Evolutionary conservation across 2,113 vertebrate genomes (phyloP).

Genomic region (Brachionichthys hirsutus): DNA sequence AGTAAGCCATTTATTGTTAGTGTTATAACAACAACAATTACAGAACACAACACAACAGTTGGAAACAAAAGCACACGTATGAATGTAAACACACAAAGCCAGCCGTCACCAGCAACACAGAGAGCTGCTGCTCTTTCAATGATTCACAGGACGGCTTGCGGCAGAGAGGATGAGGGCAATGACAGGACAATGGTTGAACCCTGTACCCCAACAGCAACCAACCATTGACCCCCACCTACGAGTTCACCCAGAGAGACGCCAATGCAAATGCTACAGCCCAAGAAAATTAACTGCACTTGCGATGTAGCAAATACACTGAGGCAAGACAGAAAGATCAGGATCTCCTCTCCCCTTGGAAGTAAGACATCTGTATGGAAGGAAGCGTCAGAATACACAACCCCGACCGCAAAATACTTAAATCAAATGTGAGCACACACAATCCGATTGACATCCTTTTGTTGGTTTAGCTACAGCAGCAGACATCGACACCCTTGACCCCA

Average conservation of each 20-base stretch:
- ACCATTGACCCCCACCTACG: background rate
- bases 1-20: background rate
- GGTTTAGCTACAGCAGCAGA: slow-evolving; percentile 6
- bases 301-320: background rate
- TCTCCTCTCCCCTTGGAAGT: too few species aligned
- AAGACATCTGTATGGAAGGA: background rate
- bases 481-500: slow-evolving; percentile 25
- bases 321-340: background rate
- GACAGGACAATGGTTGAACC: slow-evolving; percentile 41
- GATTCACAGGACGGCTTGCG: slow-evolving; percentile 29
- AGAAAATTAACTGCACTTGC: too few species aligned
- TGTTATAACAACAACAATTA: background rate
- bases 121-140: slow-evolving; percentile 58
- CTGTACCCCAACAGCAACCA: slow-evolving; percentile 16
- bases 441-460: too few species aligned
- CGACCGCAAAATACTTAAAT: background rate
- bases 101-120: slow-evolving; percentile 33
- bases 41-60: slow-evolving; percentile 34
- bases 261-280: too few species aligned
- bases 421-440: background rate
- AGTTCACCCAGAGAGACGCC: too few species aligned
- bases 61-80: slow-evolving; percentile 38
- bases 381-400: background rate
- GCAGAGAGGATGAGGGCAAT: slow-evolving; percentile 32
- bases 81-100: slow-evolving; percentile 39